These are phyloP conservation scores for Antitype chi DNA, from an alignment of 2,888 invertebrate genomes.

Conservation along the genomic window DNA sequence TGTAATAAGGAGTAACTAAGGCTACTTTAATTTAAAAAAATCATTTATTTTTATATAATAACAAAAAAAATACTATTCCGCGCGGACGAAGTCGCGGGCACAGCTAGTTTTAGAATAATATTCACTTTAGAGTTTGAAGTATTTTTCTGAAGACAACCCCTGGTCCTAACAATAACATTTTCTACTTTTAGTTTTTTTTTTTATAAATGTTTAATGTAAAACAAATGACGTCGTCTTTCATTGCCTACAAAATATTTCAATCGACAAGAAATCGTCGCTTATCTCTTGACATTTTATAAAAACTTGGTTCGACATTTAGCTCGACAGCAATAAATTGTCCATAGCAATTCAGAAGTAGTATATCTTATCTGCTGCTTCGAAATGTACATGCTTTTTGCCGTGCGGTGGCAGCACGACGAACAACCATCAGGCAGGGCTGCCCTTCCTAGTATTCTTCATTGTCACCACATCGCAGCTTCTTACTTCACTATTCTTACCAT, in stretches of 20 bases:
- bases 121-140: constrained; percentile 6
- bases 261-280: background rate
- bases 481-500: constrained; percentile 61
- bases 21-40: too few species aligned
- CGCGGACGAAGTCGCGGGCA: too few species aligned
- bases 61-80: too few species aligned
- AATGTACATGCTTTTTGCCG: constrained; percentile 88
- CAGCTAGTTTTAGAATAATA: constrained; percentile 22
- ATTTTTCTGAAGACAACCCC: background rate
- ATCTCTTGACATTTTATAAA: background rate
- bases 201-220: background rate
- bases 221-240: background rate
- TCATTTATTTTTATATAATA: too few species aligned
- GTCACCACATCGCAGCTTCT: constrained; percentile 66
- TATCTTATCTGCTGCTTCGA: constrained; percentile 84
- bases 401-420: constrained; percentile 84
- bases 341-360: constrained; percentile 82
- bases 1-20: too few species aligned
- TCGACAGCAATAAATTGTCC: constrained; percentile 51
- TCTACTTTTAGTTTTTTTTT: constrained; percentile 2
- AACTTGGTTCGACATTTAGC: constrained; percentile 58
- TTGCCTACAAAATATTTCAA: background rate
- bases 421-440: constrained; percentile 85
- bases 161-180: constrained; percentile 12
- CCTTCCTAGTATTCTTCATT: constrained; percentile 68